Percentiles rank a stretch among this genome's conserved stretches.
These are phyloP conservation scores for Cryptophagus acutangulus DNA, from an alignment of 2,888 invertebrate species.

Conservation along the genomic window DNA sequence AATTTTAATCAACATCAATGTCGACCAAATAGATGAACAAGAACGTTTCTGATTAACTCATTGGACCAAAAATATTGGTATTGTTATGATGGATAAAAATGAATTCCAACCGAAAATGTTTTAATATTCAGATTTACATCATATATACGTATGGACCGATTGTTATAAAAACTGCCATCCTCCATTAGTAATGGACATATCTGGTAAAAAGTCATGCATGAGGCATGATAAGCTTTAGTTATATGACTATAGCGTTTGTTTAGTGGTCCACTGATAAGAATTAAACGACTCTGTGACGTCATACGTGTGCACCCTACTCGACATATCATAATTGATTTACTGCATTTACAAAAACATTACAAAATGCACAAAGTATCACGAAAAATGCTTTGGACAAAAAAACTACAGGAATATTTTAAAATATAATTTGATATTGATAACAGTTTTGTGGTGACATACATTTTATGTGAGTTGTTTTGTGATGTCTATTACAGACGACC, in stretches of 20 bases:
- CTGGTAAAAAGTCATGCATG: slow-evolving; percentile 37
- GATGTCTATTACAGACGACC: neutral
- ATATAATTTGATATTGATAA: neutral
- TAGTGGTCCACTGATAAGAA: slow-evolving; percentile 36
- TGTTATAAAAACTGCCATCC: no score
- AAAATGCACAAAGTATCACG: neutral
- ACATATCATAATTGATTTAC: slow-evolving; percentile 38
- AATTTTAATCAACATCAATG: no score
- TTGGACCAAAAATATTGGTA: no score
- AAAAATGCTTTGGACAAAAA: no score
- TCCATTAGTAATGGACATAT: no score
- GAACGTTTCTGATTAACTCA: no score
- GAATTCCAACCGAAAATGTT: no score
- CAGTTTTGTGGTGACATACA: neutral
- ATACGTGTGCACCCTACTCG: slow-evolving; percentile 27
- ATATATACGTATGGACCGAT: no score
- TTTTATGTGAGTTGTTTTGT: neutral
- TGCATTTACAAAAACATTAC: slow-evolving; percentile 2
- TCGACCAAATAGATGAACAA: no score
- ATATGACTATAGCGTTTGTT: slow-evolving; percentile 38
- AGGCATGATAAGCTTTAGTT: slow-evolving; percentile 32
- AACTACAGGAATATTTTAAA: no score
- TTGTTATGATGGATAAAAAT: no score
- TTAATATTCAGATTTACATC: no score
- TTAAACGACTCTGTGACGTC: slow-evolving; percentile 36